Conservation (phyloP, 2,113 vertebrate species). For the Thunnus thynnus region DNA sequence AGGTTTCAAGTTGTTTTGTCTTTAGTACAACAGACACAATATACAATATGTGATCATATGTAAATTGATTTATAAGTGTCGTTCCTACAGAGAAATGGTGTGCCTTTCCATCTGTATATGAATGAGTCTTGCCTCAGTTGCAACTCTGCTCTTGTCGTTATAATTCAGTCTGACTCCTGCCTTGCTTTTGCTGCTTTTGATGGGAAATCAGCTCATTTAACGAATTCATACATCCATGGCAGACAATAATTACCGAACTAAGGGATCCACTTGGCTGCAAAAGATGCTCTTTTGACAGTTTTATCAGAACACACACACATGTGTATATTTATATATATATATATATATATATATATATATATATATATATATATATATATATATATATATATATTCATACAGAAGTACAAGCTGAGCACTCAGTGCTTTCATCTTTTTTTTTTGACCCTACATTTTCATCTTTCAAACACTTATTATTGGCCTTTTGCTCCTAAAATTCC, state of each 20-base stretch:
- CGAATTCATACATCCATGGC: not conserved
- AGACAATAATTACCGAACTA: not conserved
- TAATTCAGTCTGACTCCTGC: not conserved
- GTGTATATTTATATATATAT: no score
- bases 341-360: no score
- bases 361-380: no score
- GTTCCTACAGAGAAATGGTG: slow-evolving; percentile 7
- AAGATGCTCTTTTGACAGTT: not conserved
- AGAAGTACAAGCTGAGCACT: not conserved
- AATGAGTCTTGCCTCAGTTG: slow-evolving; percentile 25
- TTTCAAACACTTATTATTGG: slow-evolving; percentile 1
- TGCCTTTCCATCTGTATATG: slow-evolving; percentile 45
- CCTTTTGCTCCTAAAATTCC: not conserved
- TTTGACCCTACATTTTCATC: not conserved
- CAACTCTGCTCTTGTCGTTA: slow-evolving; percentile 8
- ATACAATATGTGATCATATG: slow-evolving; percentile 18
- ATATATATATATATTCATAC: not conserved
- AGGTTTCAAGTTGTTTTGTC: not conserved
- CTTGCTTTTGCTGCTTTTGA: not conserved
- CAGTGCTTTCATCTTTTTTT: not conserved
- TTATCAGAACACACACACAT: not conserved
- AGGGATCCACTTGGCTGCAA: not conserved
- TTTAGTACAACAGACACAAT: slow-evolving; percentile 14
- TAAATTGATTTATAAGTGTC: slow-evolving; percentile 22
- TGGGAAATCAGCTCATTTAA: slow-evolving; percentile 21